These are phyloP conservation scores for Melitaea cinxia DNA, from an alignment of 1,140 invertebrate species.

Conservation along the genomic window DNA sequence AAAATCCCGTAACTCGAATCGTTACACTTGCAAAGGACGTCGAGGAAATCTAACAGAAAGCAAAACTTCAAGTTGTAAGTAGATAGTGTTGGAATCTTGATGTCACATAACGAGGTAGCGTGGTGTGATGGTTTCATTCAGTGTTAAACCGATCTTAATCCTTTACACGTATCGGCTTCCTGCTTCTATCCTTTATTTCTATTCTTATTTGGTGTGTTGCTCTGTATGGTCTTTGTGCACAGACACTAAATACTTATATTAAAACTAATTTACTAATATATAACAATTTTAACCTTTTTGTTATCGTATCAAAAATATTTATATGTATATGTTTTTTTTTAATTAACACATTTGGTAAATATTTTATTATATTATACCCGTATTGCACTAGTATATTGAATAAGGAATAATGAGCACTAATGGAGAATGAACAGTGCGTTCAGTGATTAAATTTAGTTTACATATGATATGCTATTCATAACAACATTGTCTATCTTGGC, in stretches of 20 bases:
- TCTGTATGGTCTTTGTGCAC: conserved; percentile 63
- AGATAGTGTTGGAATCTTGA: conserved; percentile 69
- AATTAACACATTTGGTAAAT: conserved; percentile 7
- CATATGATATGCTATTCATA: conserved; percentile 24
- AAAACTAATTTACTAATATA: conserved; percentile 56
- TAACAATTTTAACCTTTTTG: conserved; percentile 22
- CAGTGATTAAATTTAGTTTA: conserved; percentile 8
- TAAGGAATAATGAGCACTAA: neutral
- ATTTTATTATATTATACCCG: conserved; percentile 7
- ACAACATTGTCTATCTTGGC: conserved; percentile 29
- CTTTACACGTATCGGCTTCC: conserved; percentile 43
- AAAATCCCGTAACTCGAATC: conserved; percentile 50
- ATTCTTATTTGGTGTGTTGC: conserved; percentile 68
- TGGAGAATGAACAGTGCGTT: neutral
- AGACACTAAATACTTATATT: conserved; percentile 34
- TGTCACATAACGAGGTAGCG: conserved; percentile 74
- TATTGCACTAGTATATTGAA: conserved; percentile 11
- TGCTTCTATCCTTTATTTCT: conserved; percentile 40
- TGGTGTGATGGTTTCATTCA: conserved; percentile 75
- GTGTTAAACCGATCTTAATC: conserved; percentile 36
- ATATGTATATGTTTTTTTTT: conserved; percentile 18
- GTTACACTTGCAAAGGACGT: conserved; percentile 57
- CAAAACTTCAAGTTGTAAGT: conserved; percentile 62
- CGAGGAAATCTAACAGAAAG: conserved; percentile 45
- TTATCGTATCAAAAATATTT: conserved; percentile 33